Percentiles rank a stretch among this genome's conserved stretches.
phyloP scores from a whole-genome alignment of 2,888 invertebrate species.

The Cancer borealis region DNA sequence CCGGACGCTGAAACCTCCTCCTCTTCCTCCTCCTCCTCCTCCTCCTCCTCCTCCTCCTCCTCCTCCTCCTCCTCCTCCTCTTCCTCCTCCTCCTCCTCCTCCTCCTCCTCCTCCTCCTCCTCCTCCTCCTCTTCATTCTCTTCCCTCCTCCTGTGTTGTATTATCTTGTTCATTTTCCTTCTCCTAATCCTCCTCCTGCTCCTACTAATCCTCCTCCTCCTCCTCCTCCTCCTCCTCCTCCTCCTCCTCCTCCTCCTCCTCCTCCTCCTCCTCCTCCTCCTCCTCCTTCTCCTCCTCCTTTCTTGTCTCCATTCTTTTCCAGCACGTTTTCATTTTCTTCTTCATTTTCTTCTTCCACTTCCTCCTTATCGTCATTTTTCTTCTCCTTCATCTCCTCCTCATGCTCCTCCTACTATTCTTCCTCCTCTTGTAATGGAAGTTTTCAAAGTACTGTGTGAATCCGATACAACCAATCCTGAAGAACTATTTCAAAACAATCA shows the following conservation, averaged over 20 bases:
- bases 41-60: conserved; percentile 22
- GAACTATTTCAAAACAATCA: too few relatives aligned
- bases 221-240: background rate
- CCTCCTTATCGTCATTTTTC: background rate
- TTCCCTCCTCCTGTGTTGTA: background rate
- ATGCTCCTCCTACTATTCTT: too few relatives aligned
- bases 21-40: conserved; percentile 1
- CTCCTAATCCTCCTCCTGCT: background rate
- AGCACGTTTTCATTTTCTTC: background rate
- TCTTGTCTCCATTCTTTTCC: background rate
- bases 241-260: background rate
- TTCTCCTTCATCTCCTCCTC: background rate
- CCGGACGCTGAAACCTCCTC: background rate
- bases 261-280: background rate
- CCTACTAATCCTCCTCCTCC: background rate
- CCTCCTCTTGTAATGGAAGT: too few relatives aligned
- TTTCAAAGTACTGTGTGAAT: too few relatives aligned
- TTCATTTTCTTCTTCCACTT: background rate
- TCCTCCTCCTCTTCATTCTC: background rate
- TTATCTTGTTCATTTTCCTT: background rate
- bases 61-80: background rate
- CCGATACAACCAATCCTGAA: too few relatives aligned
- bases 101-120: background rate
- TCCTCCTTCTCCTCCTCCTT: background rate
- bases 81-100: background rate